These are phyloP conservation scores for chimpanzee (Pan troglodytes) DNA, from an alignment of 2,113 vertebrate genomes.

Conservation along the genomic window NHGRI_mPanTro3-v2.1_pri NC_072419.2:67899501-67900000, in stretches of 20 bases:
- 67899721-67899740: not conserved
- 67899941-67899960: not conserved
- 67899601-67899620: constrained; percentile 59
- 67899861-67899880: not conserved
- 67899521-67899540: constrained; percentile 41
- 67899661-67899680: not conserved
- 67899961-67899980: not conserved
- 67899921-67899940: not conserved
- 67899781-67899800: constrained; percentile 60
- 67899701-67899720: not conserved
- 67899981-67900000: fast-evolving
- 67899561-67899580: constrained; percentile 5
- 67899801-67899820: constrained; percentile 74
- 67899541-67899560: not conserved
- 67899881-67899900: not conserved
- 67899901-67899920: not conserved
- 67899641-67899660: constrained; percentile 61
- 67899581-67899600: constrained; percentile 55
- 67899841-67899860: constrained; percentile 1
- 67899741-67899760: constrained; percentile 19
- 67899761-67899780: constrained; percentile 69
- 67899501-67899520: constrained; percentile 66
- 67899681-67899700: constrained; percentile 26
- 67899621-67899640: constrained; percentile 66
- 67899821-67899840: constrained; percentile 69